These are phyloP conservation scores for Caenorhabditis sp. DNA, from an alignment of 2,888 invertebrate species.

Conservation along the genomic window DNA sequence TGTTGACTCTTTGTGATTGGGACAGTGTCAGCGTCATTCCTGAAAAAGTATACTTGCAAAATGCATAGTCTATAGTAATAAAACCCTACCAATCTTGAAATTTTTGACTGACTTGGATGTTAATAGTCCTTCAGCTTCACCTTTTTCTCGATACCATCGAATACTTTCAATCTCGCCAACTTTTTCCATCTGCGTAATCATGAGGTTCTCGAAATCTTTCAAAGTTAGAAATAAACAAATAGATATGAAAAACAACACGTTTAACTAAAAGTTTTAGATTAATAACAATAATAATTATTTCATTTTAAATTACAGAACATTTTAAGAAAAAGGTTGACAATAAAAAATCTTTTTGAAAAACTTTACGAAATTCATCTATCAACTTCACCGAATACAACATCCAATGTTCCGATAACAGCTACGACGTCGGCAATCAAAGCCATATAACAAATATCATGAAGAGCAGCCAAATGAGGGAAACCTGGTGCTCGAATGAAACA, in stretches of 20 bases:
- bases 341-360: not conserved
- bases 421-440: slow-evolving; percentile 95
- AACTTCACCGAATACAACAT: slow-evolving; percentile 75
- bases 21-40: no score
- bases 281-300: not conserved
- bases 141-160: not conserved
- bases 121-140: not conserved
- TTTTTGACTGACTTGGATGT: not conserved
- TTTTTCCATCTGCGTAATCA: not conserved
- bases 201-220: not conserved
- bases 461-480: slow-evolving; percentile 77
- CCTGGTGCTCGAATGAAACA: slow-evolving; percentile 76
- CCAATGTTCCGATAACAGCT: slow-evolving; percentile 86
- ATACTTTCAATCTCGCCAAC: not conserved
- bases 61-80: not conserved
- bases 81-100: not conserved
- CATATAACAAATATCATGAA: slow-evolving; percentile 86
- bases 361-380: slow-evolving; percentile 70
- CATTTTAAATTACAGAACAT: not conserved
- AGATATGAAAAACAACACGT: not conserved
- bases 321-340: not conserved
- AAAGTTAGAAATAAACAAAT: no score
- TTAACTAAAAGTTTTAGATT: not conserved
- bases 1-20: no score
- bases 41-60: not conserved